Conservation (phyloP, 1,140 invertebrate species). For the Mamestra configurata region DNA sequence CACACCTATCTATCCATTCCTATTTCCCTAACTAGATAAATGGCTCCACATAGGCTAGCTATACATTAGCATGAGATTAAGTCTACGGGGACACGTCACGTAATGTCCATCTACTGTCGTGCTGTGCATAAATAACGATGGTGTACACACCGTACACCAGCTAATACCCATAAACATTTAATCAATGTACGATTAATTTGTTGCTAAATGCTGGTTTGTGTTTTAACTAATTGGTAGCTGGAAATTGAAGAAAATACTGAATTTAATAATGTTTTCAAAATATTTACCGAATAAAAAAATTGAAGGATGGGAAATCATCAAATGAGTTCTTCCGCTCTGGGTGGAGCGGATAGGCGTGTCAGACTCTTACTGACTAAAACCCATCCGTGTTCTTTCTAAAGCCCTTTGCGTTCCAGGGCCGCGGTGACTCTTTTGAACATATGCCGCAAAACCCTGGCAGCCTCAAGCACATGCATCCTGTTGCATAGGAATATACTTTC, state of each 20-base stretch:
- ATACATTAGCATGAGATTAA: slow-evolving; percentile 40
- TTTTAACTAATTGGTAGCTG: neutral
- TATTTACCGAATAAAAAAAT: no score
- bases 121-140: slow-evolving; percentile 44
- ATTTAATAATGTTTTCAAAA: no score
- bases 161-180: slow-evolving; percentile 42
- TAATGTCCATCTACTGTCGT: slow-evolving; percentile 48
- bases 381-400: no score
- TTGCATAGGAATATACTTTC: no score
- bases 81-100: slow-evolving; percentile 47
- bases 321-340: no score
- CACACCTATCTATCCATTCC: neutral
- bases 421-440: no score
- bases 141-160: slow-evolving; percentile 28
- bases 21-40: slow-evolving; percentile 45
- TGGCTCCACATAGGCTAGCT: slow-evolving; percentile 35
- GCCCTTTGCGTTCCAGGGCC: no score
- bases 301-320: no score
- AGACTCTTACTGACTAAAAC: no score
- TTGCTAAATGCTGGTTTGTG: neutral
- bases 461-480: no score
- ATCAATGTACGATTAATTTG: slow-evolving; percentile 41
- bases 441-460: no score
- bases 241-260: neutral
- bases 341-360: no score